These are phyloP conservation scores for Balanococcus diminutus DNA, from an alignment of 2,888 invertebrate species.

Conservation along the genomic window DNA sequence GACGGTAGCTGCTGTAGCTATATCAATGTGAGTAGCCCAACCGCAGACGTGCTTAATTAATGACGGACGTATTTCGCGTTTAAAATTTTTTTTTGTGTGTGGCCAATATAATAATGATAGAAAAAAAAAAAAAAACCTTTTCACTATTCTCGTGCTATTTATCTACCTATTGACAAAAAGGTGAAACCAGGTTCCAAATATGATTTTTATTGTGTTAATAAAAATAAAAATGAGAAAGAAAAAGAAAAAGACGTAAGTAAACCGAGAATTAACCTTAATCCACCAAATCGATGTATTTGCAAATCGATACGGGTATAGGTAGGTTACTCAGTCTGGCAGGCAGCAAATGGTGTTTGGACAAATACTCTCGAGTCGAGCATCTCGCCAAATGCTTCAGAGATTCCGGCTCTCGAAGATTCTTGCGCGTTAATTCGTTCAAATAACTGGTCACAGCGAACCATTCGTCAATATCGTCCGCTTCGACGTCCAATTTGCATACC, in stretches of 20 bases:
- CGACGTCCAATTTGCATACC: not conserved
- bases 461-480: slow-evolving; percentile 2
- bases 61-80: not conserved
- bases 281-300: slow-evolving; percentile 74
- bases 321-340: slow-evolving; percentile 76
- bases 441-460: slow-evolving; percentile 61
- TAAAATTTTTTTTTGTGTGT: not conserved
- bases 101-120: not conserved
- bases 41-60: slow-evolving; percentile 14
- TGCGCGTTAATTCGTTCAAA: slow-evolving; percentile 70
- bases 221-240: not conserved
- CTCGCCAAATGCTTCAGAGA: slow-evolving; percentile 78
- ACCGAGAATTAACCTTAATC: slow-evolving; percentile 13
- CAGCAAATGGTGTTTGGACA: slow-evolving; percentile 74
- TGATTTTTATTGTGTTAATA: slow-evolving; percentile 9
- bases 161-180: slow-evolving; percentile 15
- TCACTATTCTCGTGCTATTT: not conserved
- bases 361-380: slow-evolving; percentile 70
- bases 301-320: slow-evolving; percentile 69
- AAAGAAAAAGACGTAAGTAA: slow-evolving; percentile 13
- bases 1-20: not conserved
- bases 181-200: not conserved
- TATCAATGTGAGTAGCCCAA: not conserved
- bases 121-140: not conserved
- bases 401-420: slow-evolving; percentile 63